phyloP scores from a whole-genome alignment of 2,888 invertebrate species.

The Tridacna gigas region DNA sequence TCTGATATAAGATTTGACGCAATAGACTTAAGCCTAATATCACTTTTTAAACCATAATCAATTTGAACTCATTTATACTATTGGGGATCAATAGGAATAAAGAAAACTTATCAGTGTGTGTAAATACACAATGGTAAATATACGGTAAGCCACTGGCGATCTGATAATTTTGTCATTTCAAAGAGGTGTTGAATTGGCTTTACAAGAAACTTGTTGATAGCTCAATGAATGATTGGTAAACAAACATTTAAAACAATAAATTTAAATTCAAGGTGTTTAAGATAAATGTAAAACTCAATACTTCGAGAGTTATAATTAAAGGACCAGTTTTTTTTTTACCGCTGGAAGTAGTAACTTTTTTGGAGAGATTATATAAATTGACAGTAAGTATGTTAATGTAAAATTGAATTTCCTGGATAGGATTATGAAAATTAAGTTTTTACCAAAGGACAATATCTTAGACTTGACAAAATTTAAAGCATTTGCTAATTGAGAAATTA shows the following conservation, averaged over 20 bases:
- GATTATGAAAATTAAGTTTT: too few relatives aligned
- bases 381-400: too few relatives aligned
- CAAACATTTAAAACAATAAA: neutral
- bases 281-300: neutral
- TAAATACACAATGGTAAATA: conserved; percentile 31
- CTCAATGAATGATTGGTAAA: conserved; percentile 18
- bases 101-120: conserved; percentile 28
- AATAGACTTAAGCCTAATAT: conserved; percentile 19
- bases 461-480: too few relatives aligned
- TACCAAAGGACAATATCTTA: too few relatives aligned
- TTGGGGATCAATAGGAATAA: conserved; percentile 21
- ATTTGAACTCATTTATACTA: conserved; percentile 22
- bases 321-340: neutral
- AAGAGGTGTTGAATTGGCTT: conserved; percentile 19
- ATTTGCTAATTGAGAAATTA: too few relatives aligned
- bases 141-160: conserved; percentile 16
- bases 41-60: conserved; percentile 28
- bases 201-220: conserved; percentile 12
- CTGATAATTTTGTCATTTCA: conserved; percentile 26
- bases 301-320: neutral
- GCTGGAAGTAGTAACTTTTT: neutral
- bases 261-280: neutral
- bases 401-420: too few relatives aligned
- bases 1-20: conserved; percentile 15
- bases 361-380: neutral